These are phyloP conservation scores for Uromys caudimaculatus DNA, from an alignment of 2,797 vertebrate genomes.

Conservation along the genomic window DNA sequence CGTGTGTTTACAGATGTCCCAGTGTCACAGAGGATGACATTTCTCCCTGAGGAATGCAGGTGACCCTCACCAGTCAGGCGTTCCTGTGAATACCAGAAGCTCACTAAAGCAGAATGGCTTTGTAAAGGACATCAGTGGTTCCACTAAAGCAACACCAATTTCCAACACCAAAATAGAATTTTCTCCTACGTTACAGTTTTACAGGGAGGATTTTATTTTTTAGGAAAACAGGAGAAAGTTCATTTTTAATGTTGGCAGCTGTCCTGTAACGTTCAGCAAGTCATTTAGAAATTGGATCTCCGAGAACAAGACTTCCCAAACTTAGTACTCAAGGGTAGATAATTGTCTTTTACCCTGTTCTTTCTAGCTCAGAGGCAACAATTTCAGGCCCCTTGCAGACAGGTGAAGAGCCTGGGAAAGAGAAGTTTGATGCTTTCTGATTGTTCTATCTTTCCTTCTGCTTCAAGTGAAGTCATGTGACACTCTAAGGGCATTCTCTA, in stretches of 20 bases:
- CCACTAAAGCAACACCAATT: not conserved
- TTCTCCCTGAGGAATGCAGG: not conserved
- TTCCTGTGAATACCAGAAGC: not conserved
- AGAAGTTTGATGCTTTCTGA: not conserved
- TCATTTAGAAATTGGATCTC: conserved; percentile 21
- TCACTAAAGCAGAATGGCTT: not conserved
- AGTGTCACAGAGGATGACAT: not conserved
- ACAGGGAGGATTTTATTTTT: conserved; percentile 27
- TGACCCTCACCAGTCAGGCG: not conserved
- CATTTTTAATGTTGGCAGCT: not conserved
- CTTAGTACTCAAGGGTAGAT: not conserved
- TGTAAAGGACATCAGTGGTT: not conserved
- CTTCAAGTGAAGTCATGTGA: not conserved
- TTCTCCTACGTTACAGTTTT: conserved; percentile 32
- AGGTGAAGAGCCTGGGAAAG: not conserved
- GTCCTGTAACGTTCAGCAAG: not conserved
- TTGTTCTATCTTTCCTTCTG: not conserved
- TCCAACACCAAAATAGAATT: not conserved
- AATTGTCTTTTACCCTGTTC: not conserved
- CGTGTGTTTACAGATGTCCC: not conserved
- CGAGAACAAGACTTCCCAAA: not conserved
- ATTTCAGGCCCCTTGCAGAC: not conserved
- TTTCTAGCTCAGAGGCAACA: not conserved
- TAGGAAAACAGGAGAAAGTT: not conserved
- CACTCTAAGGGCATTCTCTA: not conserved